Evolutionary conservation across 1,140 invertebrate species (phyloP), one percentile per base, ranked within the genome.

Genomic region (Papilio polyxenes): DNA sequence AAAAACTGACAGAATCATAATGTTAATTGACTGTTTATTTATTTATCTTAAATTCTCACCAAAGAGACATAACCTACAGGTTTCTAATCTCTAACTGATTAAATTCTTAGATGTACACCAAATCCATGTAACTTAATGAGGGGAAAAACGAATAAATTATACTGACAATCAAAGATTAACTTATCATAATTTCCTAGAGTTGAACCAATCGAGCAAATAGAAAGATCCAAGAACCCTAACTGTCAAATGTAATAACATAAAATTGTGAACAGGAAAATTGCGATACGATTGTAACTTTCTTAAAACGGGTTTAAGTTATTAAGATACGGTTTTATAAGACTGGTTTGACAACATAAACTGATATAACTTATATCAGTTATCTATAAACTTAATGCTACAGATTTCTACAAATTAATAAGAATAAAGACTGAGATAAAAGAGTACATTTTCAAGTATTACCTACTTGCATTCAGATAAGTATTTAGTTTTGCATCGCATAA

Each of bases 321-420:
- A 65, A 65, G 10, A 31, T 31, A 65, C 62, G 62, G 62, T 31
- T 13, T 65, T 65, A 65, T 65, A 65, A 65, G 23, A 65, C 62
- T 23, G 11, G 62, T 65, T 65, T 65, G 5, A n/a, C 23, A 13
- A 2, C 10, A 65, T 7, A 37, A 11, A 31, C 20, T 2, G 23
- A 31, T 65, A 65, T 44, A 44, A 44, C 23, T 65, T 10, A 65
- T 65, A 65, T 23, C 59, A 4, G 10, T 11, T 65, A 59, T 23
- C 59, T 23, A 62, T 3, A 23, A 8, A 20, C 59, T 31, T 31
- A 4, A 31, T 65, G 4, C 20, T 65, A 65, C 8, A 65, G 51
- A 62, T 65, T 31, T 23, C 23, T 65, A 65, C 10, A 3, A 31
- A 1, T 20, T 20, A 62, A 31, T 15, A 65, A 3, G 10, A 31